A percentile compares a stretch with the other conserved stretches of the same genome.
These are phyloP conservation scores for Trachymyrmex cornetzi DNA, from an alignment of 1,140 invertebrate genomes.

Conservation along the genomic window DNA sequence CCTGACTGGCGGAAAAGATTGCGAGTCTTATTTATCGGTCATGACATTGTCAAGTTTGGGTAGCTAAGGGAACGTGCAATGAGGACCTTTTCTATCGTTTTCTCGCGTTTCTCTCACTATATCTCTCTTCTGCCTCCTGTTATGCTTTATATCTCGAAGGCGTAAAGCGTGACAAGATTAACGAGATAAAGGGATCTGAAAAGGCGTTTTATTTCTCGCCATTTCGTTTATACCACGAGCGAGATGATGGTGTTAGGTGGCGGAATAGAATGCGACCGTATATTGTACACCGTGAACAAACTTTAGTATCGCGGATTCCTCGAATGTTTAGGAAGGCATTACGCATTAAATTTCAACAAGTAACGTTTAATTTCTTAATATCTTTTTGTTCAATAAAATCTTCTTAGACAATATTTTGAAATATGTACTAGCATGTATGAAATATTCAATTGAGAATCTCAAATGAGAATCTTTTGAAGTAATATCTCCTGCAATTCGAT, in stretches of 20 bases:
- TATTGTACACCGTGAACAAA: conserved; percentile 42
- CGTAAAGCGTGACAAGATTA: conserved; percentile 63
- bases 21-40: conserved; percentile 62
- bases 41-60: conserved; percentile 46
- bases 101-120: neutral
- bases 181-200: conserved; percentile 60
- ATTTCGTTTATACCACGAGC: conserved; percentile 52
- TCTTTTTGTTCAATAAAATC: neutral
- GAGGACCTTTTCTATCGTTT: conserved; percentile 17
- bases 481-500: neutral
- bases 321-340: conserved; percentile 5
- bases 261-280: conserved; percentile 52
- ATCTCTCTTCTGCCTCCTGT: neutral
- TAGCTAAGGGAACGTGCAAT: conserved; percentile 28
- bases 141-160: conserved; percentile 43
- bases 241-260: conserved; percentile 50
- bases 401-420: neutral
- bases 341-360: conserved; percentile 10
- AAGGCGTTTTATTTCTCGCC: conserved; percentile 60
- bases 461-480: neutral
- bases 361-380: conserved; percentile 10
- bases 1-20: conserved; percentile 59
- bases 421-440: neutral
- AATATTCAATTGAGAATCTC: neutral
- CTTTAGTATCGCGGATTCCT: conserved; percentile 25